Conservation (phyloP, 2,797 vertebrate genomes). For the Ibycter americanus region DNA sequence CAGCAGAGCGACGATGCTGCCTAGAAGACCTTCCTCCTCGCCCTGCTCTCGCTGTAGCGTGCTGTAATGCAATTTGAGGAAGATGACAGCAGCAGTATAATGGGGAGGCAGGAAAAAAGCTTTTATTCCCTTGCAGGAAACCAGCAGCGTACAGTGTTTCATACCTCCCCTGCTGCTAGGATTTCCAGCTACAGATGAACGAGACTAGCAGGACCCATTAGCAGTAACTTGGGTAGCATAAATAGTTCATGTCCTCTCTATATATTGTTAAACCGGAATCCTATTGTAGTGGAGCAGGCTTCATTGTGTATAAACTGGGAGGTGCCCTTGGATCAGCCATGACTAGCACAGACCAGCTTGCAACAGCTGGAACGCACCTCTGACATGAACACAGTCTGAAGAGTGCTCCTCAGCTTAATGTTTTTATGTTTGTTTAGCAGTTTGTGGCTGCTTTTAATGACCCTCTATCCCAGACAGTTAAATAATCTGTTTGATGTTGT, state of each 20-base stretch:
- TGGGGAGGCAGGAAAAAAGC: neutral
- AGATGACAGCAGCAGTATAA: slow-evolving; percentile 6
- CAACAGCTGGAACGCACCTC: neutral
- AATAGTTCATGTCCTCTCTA: neutral
- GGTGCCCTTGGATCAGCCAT: neutral
- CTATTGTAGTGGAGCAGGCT: neutral
- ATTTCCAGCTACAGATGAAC: neutral
- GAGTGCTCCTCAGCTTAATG: neutral
- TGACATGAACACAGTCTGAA: neutral
- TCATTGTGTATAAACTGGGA: slow-evolving; percentile 34
- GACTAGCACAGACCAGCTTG: neutral
- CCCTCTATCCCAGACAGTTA: neutral
- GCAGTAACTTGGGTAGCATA: neutral
- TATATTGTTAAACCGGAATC: neutral
- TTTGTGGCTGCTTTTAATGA: neutral
- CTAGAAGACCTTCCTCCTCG: neutral
- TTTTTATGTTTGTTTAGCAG: neutral
- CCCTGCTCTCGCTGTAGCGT: neutral
- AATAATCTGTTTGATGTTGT: neutral
- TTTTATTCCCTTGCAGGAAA: slow-evolving; percentile 5
- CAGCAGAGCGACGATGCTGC: neutral
- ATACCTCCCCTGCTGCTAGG: neutral
- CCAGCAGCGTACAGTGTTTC: neutral
- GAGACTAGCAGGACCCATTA: neutral
- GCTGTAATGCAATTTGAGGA: neutral